A percentile compares a stretch with the other conserved stretches of the same genome.
Conservation (phyloP, 2,888 invertebrate genomes). For the Tetragnatha montana region DNA sequence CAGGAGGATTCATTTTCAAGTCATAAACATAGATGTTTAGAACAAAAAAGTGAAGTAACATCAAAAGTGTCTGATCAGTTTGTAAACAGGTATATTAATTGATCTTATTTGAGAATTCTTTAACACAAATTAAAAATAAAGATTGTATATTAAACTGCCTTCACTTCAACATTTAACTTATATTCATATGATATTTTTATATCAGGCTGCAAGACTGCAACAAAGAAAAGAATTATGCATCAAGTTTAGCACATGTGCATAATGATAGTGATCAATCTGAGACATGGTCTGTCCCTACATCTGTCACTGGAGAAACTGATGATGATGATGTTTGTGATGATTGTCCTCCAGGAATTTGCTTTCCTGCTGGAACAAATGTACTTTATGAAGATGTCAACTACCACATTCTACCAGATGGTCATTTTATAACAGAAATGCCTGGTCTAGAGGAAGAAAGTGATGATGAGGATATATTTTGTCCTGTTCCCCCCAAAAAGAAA, state of each 20-base stretch:
- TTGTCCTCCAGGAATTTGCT: conserved; percentile 58
- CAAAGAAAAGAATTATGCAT: conserved; percentile 45
- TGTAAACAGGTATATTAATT: conserved; percentile 79
- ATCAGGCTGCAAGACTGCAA: conserved; percentile 21
- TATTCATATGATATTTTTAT: background rate
- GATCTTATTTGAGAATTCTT: background rate
- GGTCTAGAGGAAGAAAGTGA: conserved; percentile 83
- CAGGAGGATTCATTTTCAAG: conserved; percentile 62
- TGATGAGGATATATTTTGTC: conserved; percentile 78
- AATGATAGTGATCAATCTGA: conserved; percentile 68
- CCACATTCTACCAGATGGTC: conserved; percentile 90
- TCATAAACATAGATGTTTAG: conserved; percentile 49
- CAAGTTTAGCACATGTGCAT: conserved; percentile 23
- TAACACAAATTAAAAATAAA: background rate
- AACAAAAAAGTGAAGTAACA: conserved; percentile 80
- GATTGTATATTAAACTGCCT: background rate
- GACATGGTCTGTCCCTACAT: conserved; percentile 64
- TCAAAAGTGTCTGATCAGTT: conserved; percentile 91
- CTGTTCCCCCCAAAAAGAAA: conserved; percentile 80
- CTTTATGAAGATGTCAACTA: conserved; percentile 72
- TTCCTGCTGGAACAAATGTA: conserved; percentile 71
- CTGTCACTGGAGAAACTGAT: conserved; percentile 60
- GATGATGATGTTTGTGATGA: conserved; percentile 70
- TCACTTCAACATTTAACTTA: background rate
- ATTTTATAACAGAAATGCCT: conserved; percentile 91